Base-by-base conservation (phyloP, 2,113 vertebrate genomes). In the Percopsis transmontana region DNA sequence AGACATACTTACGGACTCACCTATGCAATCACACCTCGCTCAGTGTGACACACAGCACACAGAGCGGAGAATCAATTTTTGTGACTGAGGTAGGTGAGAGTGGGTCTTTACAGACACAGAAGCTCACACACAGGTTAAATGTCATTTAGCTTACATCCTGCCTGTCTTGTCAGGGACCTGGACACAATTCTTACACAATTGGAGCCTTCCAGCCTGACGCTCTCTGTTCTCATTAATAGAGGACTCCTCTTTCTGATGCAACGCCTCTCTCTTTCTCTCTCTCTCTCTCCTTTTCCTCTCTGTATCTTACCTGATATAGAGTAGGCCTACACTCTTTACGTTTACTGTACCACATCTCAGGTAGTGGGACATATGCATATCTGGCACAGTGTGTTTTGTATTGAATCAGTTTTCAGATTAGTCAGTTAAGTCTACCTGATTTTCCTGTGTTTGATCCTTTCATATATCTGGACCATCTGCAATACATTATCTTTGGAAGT, bases 1-100 rank as follows among this genome's bases (percentile, higher is more conserved):
- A 85, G 73, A 67, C 79, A 85, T 70, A 77, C 77, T 41, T 62
- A 61, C 58, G 44, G 54, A 70, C 61, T 64, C 47, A 74, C 52
- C 63, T 48, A 42, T 51, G 63, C 45, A 76, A 52, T 68, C 66
- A 67, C 52, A 53, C 71, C 55, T 70, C 38, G 38, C 64, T 47
- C 65, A 73, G 54, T 24, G n/a, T 74, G 74, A n/a, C 47, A 33
- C 58, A 75, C 6, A 2, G 56, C 56, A 77, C 23, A 61, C 16
- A 63, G 24, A 73, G 20, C 63, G 51, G 56, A 74, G 33, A 74
- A 62, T 8, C 53, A 18, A 14, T 45, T 68, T 38, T 45, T 47
- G 47, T 54, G 58, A 27, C 9, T 27, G 65, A 72, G 69, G 65
- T 58, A 80, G 71, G 84, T 84, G 60, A 21, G 24, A 61, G 65